A percentile compares a stretch with the other conserved stretches of the same genome.
Conservation (phyloP, 2,797 vertebrate species). For the Novumbra hubbsi region DNA sequence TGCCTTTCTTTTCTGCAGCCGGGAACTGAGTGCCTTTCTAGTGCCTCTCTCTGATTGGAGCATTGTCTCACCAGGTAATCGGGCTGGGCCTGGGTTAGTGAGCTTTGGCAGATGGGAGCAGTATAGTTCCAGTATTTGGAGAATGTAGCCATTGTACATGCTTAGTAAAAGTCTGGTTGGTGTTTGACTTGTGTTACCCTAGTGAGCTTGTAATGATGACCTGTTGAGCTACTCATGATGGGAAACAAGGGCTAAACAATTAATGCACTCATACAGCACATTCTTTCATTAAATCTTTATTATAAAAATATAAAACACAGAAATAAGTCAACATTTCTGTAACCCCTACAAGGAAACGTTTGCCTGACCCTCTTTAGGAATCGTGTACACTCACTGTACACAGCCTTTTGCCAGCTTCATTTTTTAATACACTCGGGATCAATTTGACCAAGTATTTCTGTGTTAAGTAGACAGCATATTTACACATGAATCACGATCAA, state of each 20-base stretch:
- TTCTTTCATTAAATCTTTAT: constrained; percentile 81
- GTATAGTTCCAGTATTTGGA: too few species aligned
- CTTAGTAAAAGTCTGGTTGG: neutral
- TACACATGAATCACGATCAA: constrained; percentile 66
- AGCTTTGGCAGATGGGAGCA: too few species aligned
- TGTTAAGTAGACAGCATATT: constrained; percentile 70
- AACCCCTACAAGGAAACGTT: constrained; percentile 63
- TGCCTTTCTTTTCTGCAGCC: too few species aligned
- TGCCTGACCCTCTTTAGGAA: constrained; percentile 50
- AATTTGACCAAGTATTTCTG: constrained; percentile 61
- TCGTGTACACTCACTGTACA: constrained; percentile 65
- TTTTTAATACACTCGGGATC: constrained; percentile 44
- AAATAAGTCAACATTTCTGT: constrained; percentile 79
- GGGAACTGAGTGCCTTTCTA: too few species aligned
- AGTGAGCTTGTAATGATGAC: neutral
- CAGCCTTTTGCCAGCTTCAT: constrained; percentile 46
- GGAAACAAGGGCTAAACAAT: constrained; percentile 23
- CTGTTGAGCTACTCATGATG: neutral
- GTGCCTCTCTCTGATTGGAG: too few species aligned
- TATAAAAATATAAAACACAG: constrained; percentile 88
- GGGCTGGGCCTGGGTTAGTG: too few species aligned
- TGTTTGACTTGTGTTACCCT: neutral
- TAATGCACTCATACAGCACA: constrained; percentile 17
- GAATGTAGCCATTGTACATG: too few species aligned
- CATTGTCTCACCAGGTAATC: too few species aligned